Percentiles rank a stretch among this genome's conserved stretches.
Evolutionary conservation across 2,113 vertebrate genomes (phyloP).

Genomic region (Thinocorus orbignyianus): DNA sequence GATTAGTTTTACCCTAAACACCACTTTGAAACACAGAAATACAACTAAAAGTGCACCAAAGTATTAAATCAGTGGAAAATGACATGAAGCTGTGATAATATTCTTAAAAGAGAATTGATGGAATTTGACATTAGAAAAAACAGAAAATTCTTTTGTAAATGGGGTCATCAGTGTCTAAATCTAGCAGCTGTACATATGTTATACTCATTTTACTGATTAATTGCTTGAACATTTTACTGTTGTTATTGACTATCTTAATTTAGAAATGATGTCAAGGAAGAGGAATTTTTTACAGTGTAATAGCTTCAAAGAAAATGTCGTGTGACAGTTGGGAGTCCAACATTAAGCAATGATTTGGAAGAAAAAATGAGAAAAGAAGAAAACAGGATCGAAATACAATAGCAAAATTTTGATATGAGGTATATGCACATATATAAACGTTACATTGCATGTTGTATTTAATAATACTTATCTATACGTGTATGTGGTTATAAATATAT

Average conservation of each 20-base stretch:
- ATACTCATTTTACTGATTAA: neutral
- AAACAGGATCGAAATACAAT: neutral
- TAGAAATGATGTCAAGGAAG: neutral
- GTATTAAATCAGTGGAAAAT: neutral
- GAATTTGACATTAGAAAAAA: neutral
- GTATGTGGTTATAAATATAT: neutral
- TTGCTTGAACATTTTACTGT: neutral
- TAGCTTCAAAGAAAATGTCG: neutral
- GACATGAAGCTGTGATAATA: neutral
- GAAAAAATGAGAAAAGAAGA: neutral
- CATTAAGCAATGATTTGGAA: neutral
- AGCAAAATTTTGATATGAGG: neutral
- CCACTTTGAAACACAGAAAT: neutral
- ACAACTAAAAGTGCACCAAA: neutral
- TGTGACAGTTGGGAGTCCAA: neutral
- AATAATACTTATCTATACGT: neutral
- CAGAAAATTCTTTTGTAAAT: neutral
- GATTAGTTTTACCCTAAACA: neutral
- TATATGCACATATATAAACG: accelerated
- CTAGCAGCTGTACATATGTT: neutral
- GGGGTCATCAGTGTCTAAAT: neutral
- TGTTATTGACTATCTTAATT: constrained; percentile 4
- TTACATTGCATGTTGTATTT: neutral
- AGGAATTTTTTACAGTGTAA: neutral
- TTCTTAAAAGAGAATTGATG: neutral